Percentiles rank a stretch among this genome's conserved stretches.
Evolutionary conservation across 2,113 vertebrate species (phyloP).

Genomic region (Petaurus breviceps): DNA sequence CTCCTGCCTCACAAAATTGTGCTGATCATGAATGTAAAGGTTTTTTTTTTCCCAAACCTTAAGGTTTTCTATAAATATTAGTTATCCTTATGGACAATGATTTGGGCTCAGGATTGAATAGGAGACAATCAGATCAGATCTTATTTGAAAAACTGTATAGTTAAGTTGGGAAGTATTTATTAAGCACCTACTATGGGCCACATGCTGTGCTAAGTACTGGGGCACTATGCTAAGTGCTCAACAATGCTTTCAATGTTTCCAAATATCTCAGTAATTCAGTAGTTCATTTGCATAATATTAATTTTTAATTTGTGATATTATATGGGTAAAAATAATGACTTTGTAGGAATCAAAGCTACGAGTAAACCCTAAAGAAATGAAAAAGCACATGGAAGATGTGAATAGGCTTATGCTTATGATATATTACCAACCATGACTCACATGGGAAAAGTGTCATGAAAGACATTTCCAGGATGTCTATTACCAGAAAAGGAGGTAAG

Average conservation of each 20-base stretch:
- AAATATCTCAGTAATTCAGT: background rate
- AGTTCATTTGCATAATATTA: background rate
- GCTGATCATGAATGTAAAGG: background rate
- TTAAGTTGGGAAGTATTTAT: background rate
- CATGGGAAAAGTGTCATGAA: background rate
- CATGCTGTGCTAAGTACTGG: background rate
- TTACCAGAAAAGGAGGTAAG: background rate
- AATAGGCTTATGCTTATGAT: background rate
- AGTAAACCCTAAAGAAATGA: background rate
- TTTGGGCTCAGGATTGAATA: background rate
- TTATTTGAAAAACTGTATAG: background rate
- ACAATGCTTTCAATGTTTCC: background rate
- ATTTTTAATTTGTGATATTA: background rate
- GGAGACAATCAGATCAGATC: background rate
- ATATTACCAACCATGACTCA: background rate
- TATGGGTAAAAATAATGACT: background rate
- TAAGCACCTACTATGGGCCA: background rate
- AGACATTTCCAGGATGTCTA: background rate
- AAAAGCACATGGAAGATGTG: background rate
- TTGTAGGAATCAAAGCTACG: background rate
- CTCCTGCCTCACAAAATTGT: background rate
- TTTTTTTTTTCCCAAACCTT: background rate
- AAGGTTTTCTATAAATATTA: background rate
- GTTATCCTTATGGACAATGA: background rate
- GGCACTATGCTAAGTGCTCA: background rate